A percentile compares a stretch with the other conserved stretches of the same genome.
Evolutionary conservation across 2,113 vertebrate species (phyloP).

Genomic region (Ictalurus punctatus): DNA sequence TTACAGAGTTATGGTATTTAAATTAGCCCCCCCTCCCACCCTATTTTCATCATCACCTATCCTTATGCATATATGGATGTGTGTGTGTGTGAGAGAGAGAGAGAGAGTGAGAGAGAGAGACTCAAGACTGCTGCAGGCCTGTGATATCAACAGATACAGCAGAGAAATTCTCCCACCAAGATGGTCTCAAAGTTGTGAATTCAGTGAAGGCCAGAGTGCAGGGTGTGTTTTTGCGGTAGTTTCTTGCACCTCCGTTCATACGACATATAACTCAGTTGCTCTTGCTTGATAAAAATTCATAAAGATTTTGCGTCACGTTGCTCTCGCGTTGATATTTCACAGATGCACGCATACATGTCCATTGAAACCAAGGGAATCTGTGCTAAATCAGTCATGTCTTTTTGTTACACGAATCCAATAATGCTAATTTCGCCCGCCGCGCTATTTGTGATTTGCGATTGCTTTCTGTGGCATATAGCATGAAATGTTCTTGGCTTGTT

Average conservation of each 20-base stretch:
- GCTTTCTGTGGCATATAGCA: neutral
- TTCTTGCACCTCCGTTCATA: neutral
- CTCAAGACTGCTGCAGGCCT: neutral
- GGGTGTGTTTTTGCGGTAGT: neutral
- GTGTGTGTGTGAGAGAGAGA: neutral
- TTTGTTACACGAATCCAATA: neutral
- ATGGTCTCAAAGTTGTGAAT: neutral
- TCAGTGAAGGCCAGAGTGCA: neutral
- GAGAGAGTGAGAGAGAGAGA: neutral
- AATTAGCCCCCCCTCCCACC: slow-evolving; percentile 4
- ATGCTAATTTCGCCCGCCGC: neutral
- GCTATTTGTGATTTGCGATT: neutral
- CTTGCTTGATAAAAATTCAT: neutral
- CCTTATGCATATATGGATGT: slow-evolving; percentile 25
- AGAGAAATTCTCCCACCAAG: neutral
- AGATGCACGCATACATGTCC: neutral
- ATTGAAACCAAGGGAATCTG: neutral
- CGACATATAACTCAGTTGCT: neutral
- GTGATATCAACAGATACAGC: slow-evolving; percentile 4
- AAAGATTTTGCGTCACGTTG: neutral
- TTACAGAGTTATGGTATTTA: slow-evolving; percentile 46
- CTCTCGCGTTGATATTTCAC: neutral
- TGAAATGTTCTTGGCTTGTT: slow-evolving; percentile 1
- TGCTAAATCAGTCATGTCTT: neutral
- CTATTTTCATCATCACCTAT: slow-evolving; percentile 32